phyloP scores from a whole-genome alignment of 2,113 vertebrate genomes.

The Polypterus bichir region DNA sequence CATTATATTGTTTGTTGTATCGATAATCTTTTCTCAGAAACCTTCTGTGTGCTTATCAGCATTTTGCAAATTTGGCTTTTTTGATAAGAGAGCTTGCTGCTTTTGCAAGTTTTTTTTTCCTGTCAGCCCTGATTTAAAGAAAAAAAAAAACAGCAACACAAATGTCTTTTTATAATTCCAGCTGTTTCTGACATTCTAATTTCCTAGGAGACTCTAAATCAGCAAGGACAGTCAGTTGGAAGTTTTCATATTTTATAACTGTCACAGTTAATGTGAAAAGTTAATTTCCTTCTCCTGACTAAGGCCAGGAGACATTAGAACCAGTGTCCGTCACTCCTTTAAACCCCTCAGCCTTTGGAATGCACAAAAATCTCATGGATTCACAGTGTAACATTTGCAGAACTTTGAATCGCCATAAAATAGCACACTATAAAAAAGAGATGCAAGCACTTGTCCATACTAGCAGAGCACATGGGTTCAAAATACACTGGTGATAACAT shows the following conservation, averaged over 20 bases:
- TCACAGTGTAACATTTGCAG: no score
- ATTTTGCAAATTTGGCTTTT: conserved; percentile 9
- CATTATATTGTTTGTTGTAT: background rate
- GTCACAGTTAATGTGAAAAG: background rate
- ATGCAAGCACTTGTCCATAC: no score
- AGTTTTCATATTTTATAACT: conserved; percentile 23
- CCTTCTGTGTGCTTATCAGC: conserved; percentile 13
- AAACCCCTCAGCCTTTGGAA: no score
- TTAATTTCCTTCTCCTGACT: background rate
- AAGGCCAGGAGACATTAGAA: background rate
- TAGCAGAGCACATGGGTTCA: no score
- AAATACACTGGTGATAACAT: no score
- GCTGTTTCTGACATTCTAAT: conserved; percentile 52
- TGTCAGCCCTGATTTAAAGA: conserved; percentile 40
- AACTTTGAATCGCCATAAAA: no score
- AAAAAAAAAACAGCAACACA: conserved; percentile 21
- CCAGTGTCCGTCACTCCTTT: no score
- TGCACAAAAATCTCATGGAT: no score
- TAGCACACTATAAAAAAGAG: no score
- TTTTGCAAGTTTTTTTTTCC: conserved; percentile 20
- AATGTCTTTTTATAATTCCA: conserved; percentile 34
- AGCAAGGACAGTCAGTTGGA: conserved; percentile 33
- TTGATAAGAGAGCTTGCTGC: conserved; percentile 6
- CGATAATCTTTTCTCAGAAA: conserved; percentile 12
- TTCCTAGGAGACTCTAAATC: conserved; percentile 41